Evolutionary conservation across 2,888 invertebrate genomes (phyloP), one percentile per base, ranked within the genome.

Genomic region (Xestobium rufovillosum): DNA sequence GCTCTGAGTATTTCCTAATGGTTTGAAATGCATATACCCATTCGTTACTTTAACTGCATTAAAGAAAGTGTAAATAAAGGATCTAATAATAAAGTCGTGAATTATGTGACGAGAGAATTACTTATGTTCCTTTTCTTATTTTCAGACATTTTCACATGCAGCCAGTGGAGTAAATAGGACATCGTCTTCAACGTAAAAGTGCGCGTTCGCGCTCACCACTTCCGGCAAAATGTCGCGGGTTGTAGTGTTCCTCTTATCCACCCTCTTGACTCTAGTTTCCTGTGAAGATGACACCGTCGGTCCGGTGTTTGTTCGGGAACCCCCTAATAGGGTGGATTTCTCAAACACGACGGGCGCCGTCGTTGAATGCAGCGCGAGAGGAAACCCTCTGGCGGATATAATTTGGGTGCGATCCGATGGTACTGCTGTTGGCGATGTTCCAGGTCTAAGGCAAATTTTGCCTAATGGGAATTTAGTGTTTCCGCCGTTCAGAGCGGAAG

Each of bases 401-500:
- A 88, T 91, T 58, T 95, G 94, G 94, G 82, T 91, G 34, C 80
- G 88, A 53, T 80, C 83, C 49, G 91, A 92, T 66, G 92, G 92
- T 39, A 83, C 83, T 40, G 87, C 89, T 42, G 87, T 94, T 41
- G 89, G 89, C 41, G 89, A 89, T 61, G 88, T 92, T 17, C 88
- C 90, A 48, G 91, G 61, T 26, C 41, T 63, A 34, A 57, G 66
- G 10, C 68, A 85, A 78, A 83, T 87, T 39, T 67, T 89, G 55
- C 83, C 89, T 37, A 92, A 94, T 66, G 92, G 94, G 59, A 91
- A 92, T 60, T 71, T 95, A 55, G 85, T 90, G 34, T 92, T 95
- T 65, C 90, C 90, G 41, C 91, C 94, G 19, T 95, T 95, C 76
- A 80, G 91, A 41, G 90, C 90, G 34, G 88, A 89, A 65, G 88